These are phyloP conservation scores for Tachycineta bicolor DNA, from an alignment of 2,113 vertebrate genomes.

Conservation along the genomic window DNA sequence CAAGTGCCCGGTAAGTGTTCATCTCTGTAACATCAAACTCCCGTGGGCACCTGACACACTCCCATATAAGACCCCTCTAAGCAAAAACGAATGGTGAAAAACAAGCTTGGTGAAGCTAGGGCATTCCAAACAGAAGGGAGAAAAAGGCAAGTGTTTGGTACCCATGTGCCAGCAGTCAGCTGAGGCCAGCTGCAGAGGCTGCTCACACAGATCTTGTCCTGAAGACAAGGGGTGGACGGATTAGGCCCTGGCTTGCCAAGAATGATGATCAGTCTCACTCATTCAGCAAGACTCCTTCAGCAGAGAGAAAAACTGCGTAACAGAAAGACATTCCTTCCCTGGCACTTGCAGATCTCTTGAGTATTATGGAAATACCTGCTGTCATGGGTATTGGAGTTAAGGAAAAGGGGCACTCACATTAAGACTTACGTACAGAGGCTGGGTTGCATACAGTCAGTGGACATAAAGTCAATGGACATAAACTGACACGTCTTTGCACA, in stretches of 20 bases:
- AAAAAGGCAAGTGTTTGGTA: not conserved
- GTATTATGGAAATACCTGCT: not conserved
- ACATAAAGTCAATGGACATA: not conserved
- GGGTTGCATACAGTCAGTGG: not conserved
- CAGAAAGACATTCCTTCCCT: not conserved
- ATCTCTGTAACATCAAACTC: not conserved
- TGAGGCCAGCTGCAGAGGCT: not conserved
- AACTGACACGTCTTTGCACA: not conserved
- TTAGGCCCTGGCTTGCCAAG: not conserved
- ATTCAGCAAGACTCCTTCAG: not conserved
- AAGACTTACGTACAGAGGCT: not conserved
- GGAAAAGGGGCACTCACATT: not conserved
- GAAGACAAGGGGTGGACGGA: not conserved
- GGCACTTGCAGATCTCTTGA: not conserved
- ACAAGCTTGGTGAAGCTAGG: not conserved
- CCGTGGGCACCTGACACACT: not conserved
- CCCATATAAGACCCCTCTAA: not conserved
- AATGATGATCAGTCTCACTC: not conserved
- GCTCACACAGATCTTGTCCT: not conserved
- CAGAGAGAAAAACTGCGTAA: not conserved
- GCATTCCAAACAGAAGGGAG: not conserved
- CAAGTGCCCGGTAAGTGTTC: rapidly evolving
- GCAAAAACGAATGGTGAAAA: not conserved
- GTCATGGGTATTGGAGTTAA: not conserved
- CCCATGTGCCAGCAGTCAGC: not conserved